phyloP scores from a whole-genome alignment of 1,140 invertebrate species.

The Lepidurus couesii region DNA sequence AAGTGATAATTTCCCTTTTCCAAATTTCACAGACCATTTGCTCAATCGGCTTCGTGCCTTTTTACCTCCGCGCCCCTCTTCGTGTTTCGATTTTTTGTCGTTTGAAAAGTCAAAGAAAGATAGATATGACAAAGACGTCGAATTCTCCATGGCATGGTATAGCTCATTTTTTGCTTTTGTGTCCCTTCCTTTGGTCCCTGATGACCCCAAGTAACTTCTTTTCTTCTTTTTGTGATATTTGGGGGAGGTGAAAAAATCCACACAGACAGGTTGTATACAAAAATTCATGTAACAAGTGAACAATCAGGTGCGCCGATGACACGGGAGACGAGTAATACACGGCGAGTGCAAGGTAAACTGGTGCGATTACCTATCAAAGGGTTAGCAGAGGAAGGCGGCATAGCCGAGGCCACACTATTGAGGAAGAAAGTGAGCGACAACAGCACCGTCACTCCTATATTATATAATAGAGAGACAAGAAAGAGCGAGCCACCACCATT shows the following conservation, averaged over 20 bases:
- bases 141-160: neutral
- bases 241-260: conserved; percentile 20
- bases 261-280: neutral
- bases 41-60: neutral
- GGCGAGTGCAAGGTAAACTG: neutral
- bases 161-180: neutral
- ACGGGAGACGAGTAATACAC: conserved; percentile 13
- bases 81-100: too few relatives aligned
- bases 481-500: conserved; percentile 31
- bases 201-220: conserved; percentile 7
- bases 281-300: conserved; percentile 1
- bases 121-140: neutral
- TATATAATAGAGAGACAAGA: conserved; percentile 2
- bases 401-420: conserved; percentile 57
- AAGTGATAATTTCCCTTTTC: conserved; percentile 33
- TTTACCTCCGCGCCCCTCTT: too few relatives aligned
- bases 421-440: conserved; percentile 68
- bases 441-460: conserved; percentile 61
- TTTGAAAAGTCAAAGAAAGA: neutral
- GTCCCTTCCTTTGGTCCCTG: conserved; percentile 22
- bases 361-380: conserved; percentile 56
- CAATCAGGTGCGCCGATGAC: conserved; percentile 6
- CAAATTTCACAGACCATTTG: conserved; percentile 23
- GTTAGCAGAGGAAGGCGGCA: conserved; percentile 60
- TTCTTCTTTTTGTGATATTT: neutral